Base-by-base conservation (phyloP, 2,888 invertebrate species). In the Drosophila borborema region DNA sequence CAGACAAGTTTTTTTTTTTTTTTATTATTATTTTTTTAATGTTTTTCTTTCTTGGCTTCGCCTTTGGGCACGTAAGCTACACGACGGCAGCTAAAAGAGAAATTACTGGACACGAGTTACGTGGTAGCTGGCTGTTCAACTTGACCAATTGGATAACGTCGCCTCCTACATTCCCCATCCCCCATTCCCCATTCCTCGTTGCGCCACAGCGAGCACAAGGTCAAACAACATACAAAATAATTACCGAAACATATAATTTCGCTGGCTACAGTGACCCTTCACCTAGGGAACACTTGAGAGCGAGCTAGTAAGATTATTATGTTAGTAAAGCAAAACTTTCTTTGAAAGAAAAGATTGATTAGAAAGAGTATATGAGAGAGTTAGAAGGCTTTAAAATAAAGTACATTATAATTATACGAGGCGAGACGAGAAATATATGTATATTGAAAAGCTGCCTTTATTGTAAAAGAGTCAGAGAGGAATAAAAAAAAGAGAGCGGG, bases 1-100 rank as follows among this genome's bases (percentile, higher is more conserved):
- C 71, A 77, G 85, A 87, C 87, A 77, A 76, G 81, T 82, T 83
- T 74, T 61, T 72, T 79, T 74, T 61, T 72, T 79, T 51, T 61
- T 62, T 81, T 65, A 41, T 64, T 46, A 55, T 69, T n/a, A 31
- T 18, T 49, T 53, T 53, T 45, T 79, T 65, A 49, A 40, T 56
- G 46, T 58, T 72, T 65, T 74, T 40, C 54, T 54, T 62, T 75
- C 34, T 72, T 75, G 75, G 74, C 60, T 71, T 71, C 31, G 60
- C 53, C 59, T 65, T 66, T 71, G 74, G 65, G 71, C 79, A 77
- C 75, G 75, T 75, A 75, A 81, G 49, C 56, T 63, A 45, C 55
- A 51, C 61, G 46, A 41, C 60, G 72, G 64, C 56, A 51, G 62
- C 49, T 62, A 65, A 64, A 86, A 82, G 71, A 80, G 79, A 86